Evolutionary conservation across 2,888 invertebrate species (phyloP).

Genomic region (Adelphocoris suturalis): DNA sequence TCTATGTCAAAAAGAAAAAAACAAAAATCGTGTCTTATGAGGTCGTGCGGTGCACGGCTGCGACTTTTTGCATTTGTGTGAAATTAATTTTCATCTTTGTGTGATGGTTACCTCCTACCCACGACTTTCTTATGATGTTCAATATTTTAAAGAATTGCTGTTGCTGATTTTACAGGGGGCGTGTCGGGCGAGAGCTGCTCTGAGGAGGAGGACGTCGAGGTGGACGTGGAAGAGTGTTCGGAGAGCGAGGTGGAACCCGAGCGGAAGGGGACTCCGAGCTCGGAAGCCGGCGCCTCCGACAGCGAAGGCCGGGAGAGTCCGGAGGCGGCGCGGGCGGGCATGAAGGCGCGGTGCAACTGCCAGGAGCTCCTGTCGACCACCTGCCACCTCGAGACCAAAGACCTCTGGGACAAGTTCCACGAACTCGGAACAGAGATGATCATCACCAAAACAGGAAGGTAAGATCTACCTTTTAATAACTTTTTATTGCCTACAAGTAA

Average conservation of each 20-base stretch:
- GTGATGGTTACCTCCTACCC: too few relatives aligned
- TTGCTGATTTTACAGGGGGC: conserved; percentile 79
- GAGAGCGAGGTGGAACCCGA: conserved; percentile 82
- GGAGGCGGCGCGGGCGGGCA: conserved; percentile 68
- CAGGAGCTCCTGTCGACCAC: conserved; percentile 84
- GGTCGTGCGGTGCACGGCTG: too few relatives aligned
- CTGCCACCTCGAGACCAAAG: conserved; percentile 89
- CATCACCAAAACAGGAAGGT: conserved; percentile 91
- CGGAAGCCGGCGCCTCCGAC: conserved; percentile 70
- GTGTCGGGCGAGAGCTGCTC: conserved; percentile 81
- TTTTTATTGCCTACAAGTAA: too few relatives aligned
- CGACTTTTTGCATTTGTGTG: too few relatives aligned
- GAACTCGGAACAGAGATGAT: conserved; percentile 91
- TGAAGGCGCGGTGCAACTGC: conserved; percentile 81
- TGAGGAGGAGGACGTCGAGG: conserved; percentile 84
- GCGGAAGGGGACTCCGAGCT: conserved; percentile 66
- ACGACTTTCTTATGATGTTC: too few relatives aligned
- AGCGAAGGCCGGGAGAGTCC: conserved; percentile 73
- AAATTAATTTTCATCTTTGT: too few relatives aligned
- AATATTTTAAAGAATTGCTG: not conserved
- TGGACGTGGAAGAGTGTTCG: conserved; percentile 86
- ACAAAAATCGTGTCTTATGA: too few relatives aligned
- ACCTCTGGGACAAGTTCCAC: conserved; percentile 90
- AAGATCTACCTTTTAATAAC: conserved; percentile 69
- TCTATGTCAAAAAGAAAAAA: too few relatives aligned